Evolutionary conservation across 2,888 invertebrate species (phyloP).

Genomic region (Allolobophora icterica): DNA sequence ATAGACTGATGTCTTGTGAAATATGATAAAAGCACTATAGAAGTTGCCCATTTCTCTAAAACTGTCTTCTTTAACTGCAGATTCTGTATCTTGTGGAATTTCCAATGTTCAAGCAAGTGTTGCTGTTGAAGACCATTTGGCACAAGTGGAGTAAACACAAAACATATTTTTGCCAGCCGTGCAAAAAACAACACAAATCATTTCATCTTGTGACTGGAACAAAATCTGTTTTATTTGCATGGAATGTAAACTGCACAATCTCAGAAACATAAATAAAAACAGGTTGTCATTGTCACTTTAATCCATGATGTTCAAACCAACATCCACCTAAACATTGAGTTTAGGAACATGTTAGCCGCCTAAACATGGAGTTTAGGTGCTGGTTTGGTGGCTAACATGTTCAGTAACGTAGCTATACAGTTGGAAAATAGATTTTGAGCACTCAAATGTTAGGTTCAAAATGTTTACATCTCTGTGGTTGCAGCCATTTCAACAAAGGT

Average conservation of each 20-base stretch:
- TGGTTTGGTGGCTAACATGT: not conserved
- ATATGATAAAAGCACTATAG: too few species aligned
- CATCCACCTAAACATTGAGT: not conserved
- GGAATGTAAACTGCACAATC: not conserved
- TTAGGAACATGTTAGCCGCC: too few species aligned
- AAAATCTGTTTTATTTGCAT: conserved; percentile 2
- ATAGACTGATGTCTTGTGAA: too few species aligned
- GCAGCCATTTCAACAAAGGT: too few species aligned
- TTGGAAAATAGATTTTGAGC: not conserved
- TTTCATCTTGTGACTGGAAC: not conserved
- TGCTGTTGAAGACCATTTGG: not conserved
- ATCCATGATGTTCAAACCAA: not conserved
- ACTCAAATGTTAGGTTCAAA: too few species aligned
- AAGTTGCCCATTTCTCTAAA: too few species aligned
- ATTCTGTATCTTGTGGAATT: not conserved
- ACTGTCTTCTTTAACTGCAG: not conserved
- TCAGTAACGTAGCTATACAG: not conserved
- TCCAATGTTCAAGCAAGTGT: not conserved
- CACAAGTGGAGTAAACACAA: not conserved
- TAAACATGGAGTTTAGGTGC: too few species aligned
- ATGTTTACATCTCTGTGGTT: too few species aligned
- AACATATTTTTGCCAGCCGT: not conserved
- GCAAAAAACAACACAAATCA: not conserved
- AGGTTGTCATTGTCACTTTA: not conserved
- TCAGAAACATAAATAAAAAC: not conserved